Percentiles rank a stretch among this genome's conserved stretches.
Evolutionary conservation across 2,113 vertebrate species (phyloP).

Genomic region (Pterocles gutturalis): DNA sequence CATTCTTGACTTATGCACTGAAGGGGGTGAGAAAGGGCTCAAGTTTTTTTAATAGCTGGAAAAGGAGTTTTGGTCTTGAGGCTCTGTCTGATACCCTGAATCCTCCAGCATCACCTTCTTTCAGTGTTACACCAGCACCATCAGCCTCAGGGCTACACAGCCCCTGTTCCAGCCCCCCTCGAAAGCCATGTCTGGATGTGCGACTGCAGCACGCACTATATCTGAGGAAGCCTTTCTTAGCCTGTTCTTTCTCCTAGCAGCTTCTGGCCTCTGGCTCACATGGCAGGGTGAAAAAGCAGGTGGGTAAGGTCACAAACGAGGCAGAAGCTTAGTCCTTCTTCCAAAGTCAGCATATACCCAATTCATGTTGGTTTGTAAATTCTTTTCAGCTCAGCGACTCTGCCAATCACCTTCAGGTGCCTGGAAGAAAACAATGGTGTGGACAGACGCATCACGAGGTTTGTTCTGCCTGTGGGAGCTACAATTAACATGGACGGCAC

Average conservation of each 20-base stretch:
- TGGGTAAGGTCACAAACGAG: slow-evolving; percentile 25
- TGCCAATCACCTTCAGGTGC: slow-evolving; percentile 96
- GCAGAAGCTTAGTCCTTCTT: background rate
- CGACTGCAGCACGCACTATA: background rate
- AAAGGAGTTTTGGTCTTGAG: background rate
- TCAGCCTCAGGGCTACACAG: background rate
- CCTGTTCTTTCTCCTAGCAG: slow-evolving; percentile 34
- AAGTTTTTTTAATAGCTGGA: background rate
- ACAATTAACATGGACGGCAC: slow-evolving; percentile 99
- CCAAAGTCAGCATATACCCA: background rate
- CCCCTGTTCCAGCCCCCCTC: background rate
- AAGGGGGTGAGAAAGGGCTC: background rate
- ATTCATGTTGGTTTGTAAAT: background rate
- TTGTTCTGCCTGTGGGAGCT: slow-evolving; percentile 93
- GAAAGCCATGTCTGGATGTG: background rate
- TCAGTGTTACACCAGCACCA: background rate
- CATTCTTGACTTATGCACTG: background rate
- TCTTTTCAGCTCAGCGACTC: slow-evolving; percentile 88
- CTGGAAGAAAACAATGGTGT: slow-evolving; percentile 93
- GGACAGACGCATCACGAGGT: slow-evolving; percentile 93
- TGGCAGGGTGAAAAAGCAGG: slow-evolving; percentile 53
- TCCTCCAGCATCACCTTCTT: background rate
- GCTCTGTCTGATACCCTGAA: background rate
- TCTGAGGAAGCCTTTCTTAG: slow-evolving; percentile 37
- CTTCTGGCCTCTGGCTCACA: slow-evolving; percentile 50